Evolutionary conservation across 2,888 invertebrate genomes (phyloP).

Genomic region (Seira ritae): DNA sequence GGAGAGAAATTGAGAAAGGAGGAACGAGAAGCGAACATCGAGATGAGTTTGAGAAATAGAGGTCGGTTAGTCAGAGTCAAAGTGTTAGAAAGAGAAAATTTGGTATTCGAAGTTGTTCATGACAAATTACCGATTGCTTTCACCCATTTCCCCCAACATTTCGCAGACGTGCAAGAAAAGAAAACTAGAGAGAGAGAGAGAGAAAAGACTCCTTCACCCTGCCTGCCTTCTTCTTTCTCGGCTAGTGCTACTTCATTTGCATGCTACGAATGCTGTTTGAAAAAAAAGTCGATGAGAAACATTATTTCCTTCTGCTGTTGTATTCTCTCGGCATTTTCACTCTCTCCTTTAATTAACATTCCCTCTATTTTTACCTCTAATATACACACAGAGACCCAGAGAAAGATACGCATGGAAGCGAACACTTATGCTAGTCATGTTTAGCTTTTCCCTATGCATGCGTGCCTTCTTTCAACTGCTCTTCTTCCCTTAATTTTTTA

Average conservation of each 20-base stretch:
- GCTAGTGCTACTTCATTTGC: conserved; percentile 56
- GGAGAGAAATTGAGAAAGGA: no score
- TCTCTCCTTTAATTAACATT: conserved; percentile 59
- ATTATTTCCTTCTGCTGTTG: conserved; percentile 60
- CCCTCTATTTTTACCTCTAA: conserved; percentile 25
- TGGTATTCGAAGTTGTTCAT: conserved; percentile 62
- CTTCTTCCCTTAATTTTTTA: not conserved
- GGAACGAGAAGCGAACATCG: conserved; percentile 15
- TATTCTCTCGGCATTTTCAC: conserved; percentile 50
- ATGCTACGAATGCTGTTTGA: conserved; percentile 53
- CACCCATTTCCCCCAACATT: conserved; percentile 51
- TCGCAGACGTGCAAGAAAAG: conserved; percentile 22
- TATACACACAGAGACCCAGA: no score
- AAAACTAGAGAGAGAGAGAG: not conserved
- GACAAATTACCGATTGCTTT: conserved; percentile 63
- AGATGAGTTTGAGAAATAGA: conserved; percentile 35
- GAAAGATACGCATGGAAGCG: no score
- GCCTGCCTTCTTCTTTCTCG: no score
- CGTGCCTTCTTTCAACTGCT: conserved; percentile 21
- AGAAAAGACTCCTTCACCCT: no score
- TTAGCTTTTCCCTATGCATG: conserved; percentile 27
- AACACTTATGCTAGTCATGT: conserved; percentile 19
- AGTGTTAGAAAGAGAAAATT: conserved; percentile 51
- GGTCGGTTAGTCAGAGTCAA: conserved; percentile 44
- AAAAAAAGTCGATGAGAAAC: conserved; percentile 59